Conservation (phyloP, 2,888 invertebrate species). For the Chromoteleia sp. region DNA sequence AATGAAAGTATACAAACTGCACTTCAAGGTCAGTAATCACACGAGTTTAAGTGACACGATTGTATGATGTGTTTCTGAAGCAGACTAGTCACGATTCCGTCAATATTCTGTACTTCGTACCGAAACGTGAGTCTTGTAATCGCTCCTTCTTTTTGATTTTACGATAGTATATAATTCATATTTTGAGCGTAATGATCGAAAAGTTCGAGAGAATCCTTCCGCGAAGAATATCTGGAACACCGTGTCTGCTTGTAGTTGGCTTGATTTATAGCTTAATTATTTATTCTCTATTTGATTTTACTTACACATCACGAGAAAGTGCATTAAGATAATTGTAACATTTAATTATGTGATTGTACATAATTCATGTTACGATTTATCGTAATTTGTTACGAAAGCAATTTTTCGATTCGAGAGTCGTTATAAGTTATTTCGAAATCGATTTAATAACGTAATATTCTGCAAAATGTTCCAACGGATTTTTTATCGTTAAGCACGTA, state of each 20-base stretch:
- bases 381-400: neutral
- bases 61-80: slow-evolving; percentile 37
- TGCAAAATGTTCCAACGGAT: slow-evolving; percentile 8
- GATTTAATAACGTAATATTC: neutral
- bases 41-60: slow-evolving; percentile 63
- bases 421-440: slow-evolving; percentile 34
- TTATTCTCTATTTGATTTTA: slow-evolving; percentile 32
- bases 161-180: slow-evolving; percentile 67
- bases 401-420: slow-evolving; percentile 12
- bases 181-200: slow-evolving; percentile 59
- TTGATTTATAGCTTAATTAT: slow-evolving; percentile 67
- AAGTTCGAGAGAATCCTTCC: slow-evolving; percentile 47
- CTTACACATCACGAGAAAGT: slow-evolving; percentile 35
- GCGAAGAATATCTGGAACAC: slow-evolving; percentile 44
- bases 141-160: slow-evolving; percentile 49
- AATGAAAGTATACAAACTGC: slow-evolving; percentile 50
- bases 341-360: slow-evolving; percentile 47
- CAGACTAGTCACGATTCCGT: slow-evolving; percentile 43
- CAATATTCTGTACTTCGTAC: slow-evolving; percentile 42
- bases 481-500: neutral
- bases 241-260: slow-evolving; percentile 23
- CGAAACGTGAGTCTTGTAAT: slow-evolving; percentile 56
- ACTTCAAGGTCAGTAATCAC: slow-evolving; percentile 57
- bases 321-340: slow-evolving; percentile 49
- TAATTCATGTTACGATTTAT: slow-evolving; percentile 25